Conservation (phyloP, 2,888 invertebrate genomes). For the Protophormia terraenovae region DNA sequence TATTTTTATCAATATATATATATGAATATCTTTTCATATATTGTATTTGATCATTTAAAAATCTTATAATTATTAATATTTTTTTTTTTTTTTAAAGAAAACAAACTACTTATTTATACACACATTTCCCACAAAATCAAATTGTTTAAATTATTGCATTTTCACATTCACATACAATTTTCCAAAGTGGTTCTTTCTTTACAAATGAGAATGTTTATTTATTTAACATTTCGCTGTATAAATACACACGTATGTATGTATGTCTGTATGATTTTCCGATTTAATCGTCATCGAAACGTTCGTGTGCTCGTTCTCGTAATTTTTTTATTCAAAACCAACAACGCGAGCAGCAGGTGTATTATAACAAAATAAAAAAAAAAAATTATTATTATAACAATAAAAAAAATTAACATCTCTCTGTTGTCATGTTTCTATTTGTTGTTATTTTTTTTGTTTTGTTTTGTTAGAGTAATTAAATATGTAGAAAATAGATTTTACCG, state of each 20-base stretch:
- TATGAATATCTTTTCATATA: no score
- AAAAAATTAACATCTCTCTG: conserved; percentile 8
- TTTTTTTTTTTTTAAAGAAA: neutral
- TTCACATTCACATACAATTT: neutral
- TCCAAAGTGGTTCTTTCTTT: neutral
- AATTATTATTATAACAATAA: neutral
- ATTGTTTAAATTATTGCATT: neutral
- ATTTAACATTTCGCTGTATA: neutral
- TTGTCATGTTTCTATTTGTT: conserved; percentile 33
- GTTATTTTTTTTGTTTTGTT: neutral
- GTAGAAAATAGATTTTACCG: conserved; percentile 45
- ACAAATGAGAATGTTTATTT: neutral
- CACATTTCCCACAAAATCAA: conserved; percentile 6
- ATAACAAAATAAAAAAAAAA: conserved; percentile 3
- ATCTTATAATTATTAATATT: neutral
- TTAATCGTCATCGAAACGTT: neutral
- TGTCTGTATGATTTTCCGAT: no score
- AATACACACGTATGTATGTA: neutral
- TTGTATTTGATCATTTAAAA: no score
- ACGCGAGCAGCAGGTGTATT: conserved; percentile 31
- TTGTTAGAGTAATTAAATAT: conserved; percentile 44
- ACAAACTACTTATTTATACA: neutral
- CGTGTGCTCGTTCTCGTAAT: conserved; percentile 5
- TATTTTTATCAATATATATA: no score
- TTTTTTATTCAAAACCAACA: conserved; percentile 17